A percentile compares a stretch with the other conserved stretches of the same genome.
Evolutionary conservation across 2,888 invertebrate species (phyloP).

Genomic region (Archips crataeganus): DNA sequence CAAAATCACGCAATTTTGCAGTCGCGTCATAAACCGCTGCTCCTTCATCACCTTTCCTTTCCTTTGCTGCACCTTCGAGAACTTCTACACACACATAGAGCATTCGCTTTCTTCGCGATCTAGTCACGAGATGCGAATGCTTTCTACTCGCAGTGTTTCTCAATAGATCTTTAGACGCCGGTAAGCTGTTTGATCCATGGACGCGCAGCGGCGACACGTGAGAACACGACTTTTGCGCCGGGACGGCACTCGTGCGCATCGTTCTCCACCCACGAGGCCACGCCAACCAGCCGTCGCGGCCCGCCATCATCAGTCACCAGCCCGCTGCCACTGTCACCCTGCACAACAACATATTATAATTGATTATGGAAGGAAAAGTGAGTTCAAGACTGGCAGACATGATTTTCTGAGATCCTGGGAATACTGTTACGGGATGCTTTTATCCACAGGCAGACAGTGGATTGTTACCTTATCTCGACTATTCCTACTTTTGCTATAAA

Average conservation of each 20-base stretch:
- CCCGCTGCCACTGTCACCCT: constrained; percentile 82
- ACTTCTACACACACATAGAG: background rate
- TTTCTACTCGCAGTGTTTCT: background rate
- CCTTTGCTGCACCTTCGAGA: background rate
- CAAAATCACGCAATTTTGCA: background rate
- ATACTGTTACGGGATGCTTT: no score
- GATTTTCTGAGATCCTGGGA: no score
- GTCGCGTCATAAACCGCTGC: background rate
- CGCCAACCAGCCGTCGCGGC: constrained; percentile 59
- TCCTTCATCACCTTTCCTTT: background rate
- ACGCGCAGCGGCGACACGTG: constrained; percentile 65
- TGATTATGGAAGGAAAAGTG: no score
- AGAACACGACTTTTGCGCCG: constrained; percentile 72
- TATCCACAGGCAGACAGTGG: no score
- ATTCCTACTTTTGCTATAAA: no score
- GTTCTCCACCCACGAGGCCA: constrained; percentile 80
- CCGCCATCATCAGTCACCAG: constrained; percentile 62
- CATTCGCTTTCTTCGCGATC: background rate
- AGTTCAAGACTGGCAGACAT: no score
- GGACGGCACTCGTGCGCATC: constrained; percentile 70
- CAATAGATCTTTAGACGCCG: constrained; percentile 51
- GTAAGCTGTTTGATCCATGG: constrained; percentile 73
- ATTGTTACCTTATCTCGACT: no score
- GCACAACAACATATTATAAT: constrained; percentile 31
- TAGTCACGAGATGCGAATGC: background rate